Percentiles rank a stretch among this genome's conserved stretches.
Conservation (phyloP, 2,888 invertebrate species). For the Syritta pipiens region DNA sequence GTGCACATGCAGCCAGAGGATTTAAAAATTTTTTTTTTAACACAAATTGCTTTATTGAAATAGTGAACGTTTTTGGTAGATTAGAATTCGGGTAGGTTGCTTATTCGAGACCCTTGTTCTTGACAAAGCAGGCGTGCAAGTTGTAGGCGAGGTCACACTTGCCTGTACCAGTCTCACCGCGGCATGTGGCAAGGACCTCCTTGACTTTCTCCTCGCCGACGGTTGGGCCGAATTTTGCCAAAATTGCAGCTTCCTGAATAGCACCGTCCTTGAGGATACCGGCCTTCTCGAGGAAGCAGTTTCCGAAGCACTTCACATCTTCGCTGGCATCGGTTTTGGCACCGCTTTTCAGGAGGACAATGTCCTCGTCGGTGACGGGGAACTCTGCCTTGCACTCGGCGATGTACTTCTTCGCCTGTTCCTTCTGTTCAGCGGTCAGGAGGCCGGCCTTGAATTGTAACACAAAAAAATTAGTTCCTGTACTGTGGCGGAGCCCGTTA, state of each 20-base stretch:
- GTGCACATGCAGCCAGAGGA: no score
- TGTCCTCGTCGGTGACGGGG: conserved; percentile 71
- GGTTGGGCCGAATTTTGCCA: conserved; percentile 69
- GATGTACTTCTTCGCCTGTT: conserved; percentile 68
- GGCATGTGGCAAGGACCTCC: conserved; percentile 71
- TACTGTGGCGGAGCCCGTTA: neutral
- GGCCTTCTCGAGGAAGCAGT: conserved; percentile 75
- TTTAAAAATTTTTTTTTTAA: no score
- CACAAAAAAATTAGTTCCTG: neutral
- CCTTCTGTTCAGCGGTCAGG: conserved; percentile 74
- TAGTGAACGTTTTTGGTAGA: neutral
- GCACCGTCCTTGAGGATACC: conserved; percentile 73
- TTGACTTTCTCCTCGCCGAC: conserved; percentile 73
- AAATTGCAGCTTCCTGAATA: conserved; percentile 70
- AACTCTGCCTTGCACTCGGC: conserved; percentile 71
- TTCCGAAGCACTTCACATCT: conserved; percentile 74
- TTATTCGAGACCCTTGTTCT: conserved; percentile 58
- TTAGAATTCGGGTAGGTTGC: neutral
- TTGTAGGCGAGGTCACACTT: conserved; percentile 74
- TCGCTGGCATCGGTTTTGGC: conserved; percentile 70
- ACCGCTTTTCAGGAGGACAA: conserved; percentile 70
- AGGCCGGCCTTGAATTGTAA: conserved; percentile 11
- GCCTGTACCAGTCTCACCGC: conserved; percentile 70
- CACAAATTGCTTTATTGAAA: conserved; percentile 13
- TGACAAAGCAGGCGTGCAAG: conserved; percentile 72